Evolutionary conservation across 2,113 vertebrate genomes (phyloP).

Genomic region (Pogona vitticeps): DNA sequence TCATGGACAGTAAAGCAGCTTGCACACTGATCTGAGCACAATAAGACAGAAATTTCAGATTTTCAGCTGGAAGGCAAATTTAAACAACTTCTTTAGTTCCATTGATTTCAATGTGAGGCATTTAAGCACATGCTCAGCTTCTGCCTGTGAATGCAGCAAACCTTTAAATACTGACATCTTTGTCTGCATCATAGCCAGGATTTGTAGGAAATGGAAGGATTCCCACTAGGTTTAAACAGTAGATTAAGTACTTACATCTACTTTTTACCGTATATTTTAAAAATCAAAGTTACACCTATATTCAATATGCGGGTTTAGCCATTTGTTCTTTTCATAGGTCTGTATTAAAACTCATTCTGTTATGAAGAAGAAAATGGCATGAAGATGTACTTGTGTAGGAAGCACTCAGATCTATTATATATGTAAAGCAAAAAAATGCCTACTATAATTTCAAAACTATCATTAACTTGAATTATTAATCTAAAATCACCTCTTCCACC

Average conservation of each 20-base stretch:
- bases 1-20: too few relatives aligned
- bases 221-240: too few relatives aligned
- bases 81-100: not conserved
- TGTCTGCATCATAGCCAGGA: too few relatives aligned
- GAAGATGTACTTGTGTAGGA: not conserved
- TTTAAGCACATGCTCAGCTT: not conserved
- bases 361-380: not conserved
- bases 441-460: constrained; percentile 28
- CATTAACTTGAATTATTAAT: constrained; percentile 7
- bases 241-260: too few relatives aligned
- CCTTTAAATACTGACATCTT: not conserved
- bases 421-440: not conserved
- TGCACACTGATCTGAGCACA: too few relatives aligned
- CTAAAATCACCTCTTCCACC: not conserved
- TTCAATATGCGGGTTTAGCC: not conserved
- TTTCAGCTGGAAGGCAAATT: not conserved
- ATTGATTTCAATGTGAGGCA: not conserved
- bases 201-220: too few relatives aligned
- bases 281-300: not conserved
- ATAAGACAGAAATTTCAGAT: not conserved
- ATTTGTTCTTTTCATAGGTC: not conserved
- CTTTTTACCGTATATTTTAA: not conserved
- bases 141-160: not conserved
- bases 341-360: not conserved
- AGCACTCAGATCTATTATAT: not conserved